A percentile compares a stretch with the other conserved stretches of the same genome.
Conservation (phyloP, 2,888 invertebrate species). For the Catocala sponsa region DNA sequence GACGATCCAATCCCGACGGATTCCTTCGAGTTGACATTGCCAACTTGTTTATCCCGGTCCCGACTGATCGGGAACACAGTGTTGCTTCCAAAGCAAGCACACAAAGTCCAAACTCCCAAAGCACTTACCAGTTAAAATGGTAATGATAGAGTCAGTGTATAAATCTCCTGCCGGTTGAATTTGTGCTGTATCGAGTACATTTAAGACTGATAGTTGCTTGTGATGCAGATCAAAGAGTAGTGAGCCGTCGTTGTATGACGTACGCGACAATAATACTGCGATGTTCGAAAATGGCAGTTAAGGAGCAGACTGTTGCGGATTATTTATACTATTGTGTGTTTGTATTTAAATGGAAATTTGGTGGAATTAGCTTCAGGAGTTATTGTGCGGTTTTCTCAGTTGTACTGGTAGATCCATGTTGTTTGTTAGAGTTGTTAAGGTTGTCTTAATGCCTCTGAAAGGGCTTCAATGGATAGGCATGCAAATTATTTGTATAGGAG, state of each 20-base stretch:
- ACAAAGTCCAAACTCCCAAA: conserved; percentile 45
- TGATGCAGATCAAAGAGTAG: conserved; percentile 73
- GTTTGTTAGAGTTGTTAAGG: no score
- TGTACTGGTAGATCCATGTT: no score
- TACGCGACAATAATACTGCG: conserved; percentile 77
- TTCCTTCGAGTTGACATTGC: no score
- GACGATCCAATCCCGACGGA: no score
- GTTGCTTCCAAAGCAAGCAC: not conserved
- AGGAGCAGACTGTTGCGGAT: conserved; percentile 56
- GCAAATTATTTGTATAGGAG: no score
- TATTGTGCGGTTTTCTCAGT: not conserved
- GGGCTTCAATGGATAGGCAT: no score
- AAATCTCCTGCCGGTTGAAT: conserved; percentile 55
- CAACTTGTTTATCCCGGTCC: not conserved
- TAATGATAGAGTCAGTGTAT: conserved; percentile 64
- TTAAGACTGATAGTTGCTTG: conserved; percentile 58
- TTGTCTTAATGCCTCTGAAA: no score
- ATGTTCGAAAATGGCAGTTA: conserved; percentile 76
- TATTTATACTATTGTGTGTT: not conserved
- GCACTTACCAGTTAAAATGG: conserved; percentile 47
- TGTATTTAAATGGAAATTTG: not conserved
- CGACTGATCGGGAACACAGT: not conserved
- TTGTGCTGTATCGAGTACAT: conserved; percentile 54
- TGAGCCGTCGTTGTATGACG: conserved; percentile 72
- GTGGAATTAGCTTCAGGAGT: no score